Evolutionary conservation across 2,888 invertebrate genomes (phyloP).

Genomic region (Chrysolina haemoptera): DNA sequence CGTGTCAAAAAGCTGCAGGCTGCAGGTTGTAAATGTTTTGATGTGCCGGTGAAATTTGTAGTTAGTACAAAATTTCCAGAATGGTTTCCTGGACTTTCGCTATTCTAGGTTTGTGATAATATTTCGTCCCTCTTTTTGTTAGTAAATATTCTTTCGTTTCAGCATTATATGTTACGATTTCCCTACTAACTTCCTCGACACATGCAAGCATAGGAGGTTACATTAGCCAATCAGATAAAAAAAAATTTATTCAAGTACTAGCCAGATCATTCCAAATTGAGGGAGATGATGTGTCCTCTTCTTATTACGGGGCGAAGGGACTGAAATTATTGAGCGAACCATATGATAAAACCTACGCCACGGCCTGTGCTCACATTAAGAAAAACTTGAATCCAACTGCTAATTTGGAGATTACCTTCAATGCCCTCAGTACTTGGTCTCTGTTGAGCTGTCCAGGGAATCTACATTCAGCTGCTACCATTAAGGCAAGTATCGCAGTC

Average conservation of each 20-base stretch:
- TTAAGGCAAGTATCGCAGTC: slow-evolving; percentile 70
- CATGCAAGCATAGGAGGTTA: slow-evolving; percentile 67
- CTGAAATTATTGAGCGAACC: slow-evolving; percentile 77
- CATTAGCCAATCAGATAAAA: slow-evolving; percentile 61
- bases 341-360: slow-evolving; percentile 71
- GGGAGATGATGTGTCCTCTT: slow-evolving; percentile 75
- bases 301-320: slow-evolving; percentile 84
- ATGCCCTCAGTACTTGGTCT: slow-evolving; percentile 61
- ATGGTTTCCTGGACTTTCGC: slow-evolving; percentile 49
- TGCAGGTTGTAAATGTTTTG: slow-evolving; percentile 39
- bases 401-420: slow-evolving; percentile 59
- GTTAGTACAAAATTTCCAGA: slow-evolving; percentile 29
- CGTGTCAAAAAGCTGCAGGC: slow-evolving; percentile 52
- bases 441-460: slow-evolving; percentile 62
- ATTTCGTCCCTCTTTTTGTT: not conserved
- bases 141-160: slow-evolving; percentile 36
- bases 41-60: slow-evolving; percentile 56
- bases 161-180: slow-evolving; percentile 48
- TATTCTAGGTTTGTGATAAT: slow-evolving; percentile 49
- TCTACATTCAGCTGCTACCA: slow-evolving; percentile 59
- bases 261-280: slow-evolving; percentile 59
- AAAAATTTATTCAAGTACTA: slow-evolving; percentile 61
- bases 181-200: slow-evolving; percentile 46
- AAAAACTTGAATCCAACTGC: slow-evolving; percentile 59
- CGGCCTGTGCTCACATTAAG: slow-evolving; percentile 66